Conservation (phyloP, 2,113 vertebrate genomes). For the Ctenodactylus gundi region DNA sequence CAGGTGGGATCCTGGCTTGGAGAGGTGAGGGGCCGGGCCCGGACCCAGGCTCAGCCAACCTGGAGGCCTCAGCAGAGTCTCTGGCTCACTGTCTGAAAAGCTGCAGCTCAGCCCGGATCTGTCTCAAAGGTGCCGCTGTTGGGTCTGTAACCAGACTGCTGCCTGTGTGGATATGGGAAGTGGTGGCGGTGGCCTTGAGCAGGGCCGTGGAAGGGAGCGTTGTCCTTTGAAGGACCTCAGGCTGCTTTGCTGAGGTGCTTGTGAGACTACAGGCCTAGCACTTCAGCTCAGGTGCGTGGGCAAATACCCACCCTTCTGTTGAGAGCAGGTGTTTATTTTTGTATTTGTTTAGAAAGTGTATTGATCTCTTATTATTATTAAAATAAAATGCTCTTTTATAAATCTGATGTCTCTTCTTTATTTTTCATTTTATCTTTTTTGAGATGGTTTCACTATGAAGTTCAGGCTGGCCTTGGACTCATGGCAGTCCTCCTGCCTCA, state of each 20-base stretch:
- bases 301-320: no score
- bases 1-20: no score
- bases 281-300: neutral
- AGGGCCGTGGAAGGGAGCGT: neutral
- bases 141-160: no score
- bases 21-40: no score
- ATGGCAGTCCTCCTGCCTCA: no score
- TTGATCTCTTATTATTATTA: constrained; percentile 59
- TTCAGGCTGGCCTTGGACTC: no score
- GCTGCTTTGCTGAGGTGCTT: neutral
- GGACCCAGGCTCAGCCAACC: no score
- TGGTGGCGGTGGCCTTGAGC: neutral
- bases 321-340: constrained; percentile 84
- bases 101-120: fast-evolving
- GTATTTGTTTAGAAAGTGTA: constrained; percentile 27
- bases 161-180: neutral
- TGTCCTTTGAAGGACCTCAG: neutral
- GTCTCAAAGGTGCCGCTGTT: no score
- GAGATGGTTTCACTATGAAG: no score
- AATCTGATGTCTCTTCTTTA: neutral
- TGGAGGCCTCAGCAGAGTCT: no score
- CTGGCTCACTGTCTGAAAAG: neutral
- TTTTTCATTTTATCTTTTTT: neutral
- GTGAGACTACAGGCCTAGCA: no score
- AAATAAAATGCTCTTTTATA: constrained; percentile 81